These are phyloP conservation scores for Enoplosus armatus DNA, from an alignment of 2,797 vertebrate genomes.

Conservation along the genomic window DNA sequence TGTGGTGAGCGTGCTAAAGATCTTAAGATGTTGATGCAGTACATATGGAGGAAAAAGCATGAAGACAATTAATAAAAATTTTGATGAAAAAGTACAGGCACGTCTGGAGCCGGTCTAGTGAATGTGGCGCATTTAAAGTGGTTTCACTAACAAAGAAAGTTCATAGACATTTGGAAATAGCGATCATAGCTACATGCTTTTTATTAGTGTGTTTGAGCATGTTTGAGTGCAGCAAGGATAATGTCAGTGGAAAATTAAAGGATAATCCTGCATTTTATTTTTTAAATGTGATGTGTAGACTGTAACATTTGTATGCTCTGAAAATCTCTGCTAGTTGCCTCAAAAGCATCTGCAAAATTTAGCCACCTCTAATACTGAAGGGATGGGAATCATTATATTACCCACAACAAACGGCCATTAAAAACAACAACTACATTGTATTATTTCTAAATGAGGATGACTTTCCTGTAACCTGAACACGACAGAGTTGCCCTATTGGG, in stretches of 20 bases:
- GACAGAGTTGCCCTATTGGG: background rate
- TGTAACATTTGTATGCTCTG: conserved; percentile 7
- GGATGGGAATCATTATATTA: conserved; percentile 17
- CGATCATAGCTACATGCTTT: background rate
- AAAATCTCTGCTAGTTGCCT: conserved; percentile 18
- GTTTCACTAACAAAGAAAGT: conserved; percentile 11
- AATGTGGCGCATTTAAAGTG: conserved; percentile 11
- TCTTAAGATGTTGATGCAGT: conserved; percentile 21
- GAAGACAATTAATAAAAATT: conserved; percentile 27
- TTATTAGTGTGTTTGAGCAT: background rate
- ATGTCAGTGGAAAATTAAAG: conserved; percentile 13
- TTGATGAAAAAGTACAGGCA: conserved; percentile 11
- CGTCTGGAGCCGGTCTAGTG: background rate
- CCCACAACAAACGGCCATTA: conserved; percentile 15
- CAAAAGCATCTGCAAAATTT: conserved; percentile 5
- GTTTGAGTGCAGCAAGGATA: conserved; percentile 2
- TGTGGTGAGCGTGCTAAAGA: conserved; percentile 16
- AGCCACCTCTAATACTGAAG: conserved; percentile 2
- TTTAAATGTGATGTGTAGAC: conserved; percentile 7
- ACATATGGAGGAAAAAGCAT: conserved; percentile 34
- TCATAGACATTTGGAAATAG: conserved; percentile 3
- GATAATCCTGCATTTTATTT: conserved; percentile 4
- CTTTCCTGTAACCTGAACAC: background rate
- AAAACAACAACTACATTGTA: conserved; percentile 5
- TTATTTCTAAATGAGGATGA: conserved; percentile 11